These are phyloP conservation scores for Lycodopsis pacificus DNA, from an alignment of 2,797 vertebrate genomes.

Conservation along the genomic window DNA sequence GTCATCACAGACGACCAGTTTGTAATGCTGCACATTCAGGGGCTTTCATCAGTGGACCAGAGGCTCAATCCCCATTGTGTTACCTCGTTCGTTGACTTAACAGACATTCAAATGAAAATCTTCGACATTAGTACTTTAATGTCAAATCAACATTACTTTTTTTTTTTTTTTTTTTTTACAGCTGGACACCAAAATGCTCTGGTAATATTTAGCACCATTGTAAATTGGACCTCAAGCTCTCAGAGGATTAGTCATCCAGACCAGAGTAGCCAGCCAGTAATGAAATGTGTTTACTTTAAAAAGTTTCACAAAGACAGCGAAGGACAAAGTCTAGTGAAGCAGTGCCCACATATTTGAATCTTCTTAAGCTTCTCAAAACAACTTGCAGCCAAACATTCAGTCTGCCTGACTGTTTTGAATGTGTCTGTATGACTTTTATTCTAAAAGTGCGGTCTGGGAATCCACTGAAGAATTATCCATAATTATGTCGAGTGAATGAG, in stretches of 20 bases:
- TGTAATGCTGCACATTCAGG: background rate
- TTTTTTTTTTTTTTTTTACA: background rate
- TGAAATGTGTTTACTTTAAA: conserved; percentile 41
- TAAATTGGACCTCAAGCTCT: conserved; percentile 11
- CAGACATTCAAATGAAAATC: background rate
- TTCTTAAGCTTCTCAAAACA: conserved; percentile 42
- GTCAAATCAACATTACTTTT: background rate
- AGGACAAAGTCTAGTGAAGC: conserved; percentile 39
- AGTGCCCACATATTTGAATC: conserved; percentile 50
- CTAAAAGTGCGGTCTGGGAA: conserved; percentile 18
- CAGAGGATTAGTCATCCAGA: conserved; percentile 45
- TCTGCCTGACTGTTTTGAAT: conserved; percentile 15
- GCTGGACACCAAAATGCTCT: conserved; percentile 6
- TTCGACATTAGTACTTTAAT: background rate
- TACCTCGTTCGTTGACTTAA: background rate
- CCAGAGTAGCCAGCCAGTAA: conserved; percentile 21
- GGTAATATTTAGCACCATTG: conserved; percentile 19
- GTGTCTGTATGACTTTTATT: conserved; percentile 28
- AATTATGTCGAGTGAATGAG: conserved; percentile 13
- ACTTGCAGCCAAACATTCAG: conserved; percentile 24
- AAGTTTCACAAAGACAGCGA: conserved; percentile 32
- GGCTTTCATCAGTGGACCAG: background rate
- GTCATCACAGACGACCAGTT: background rate
- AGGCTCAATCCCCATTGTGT: background rate
- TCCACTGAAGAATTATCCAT: conserved; percentile 7